Evolutionary conservation across 1,140 invertebrate species (phyloP).

Genomic region (Dinothrombium tinctorium): DNA sequence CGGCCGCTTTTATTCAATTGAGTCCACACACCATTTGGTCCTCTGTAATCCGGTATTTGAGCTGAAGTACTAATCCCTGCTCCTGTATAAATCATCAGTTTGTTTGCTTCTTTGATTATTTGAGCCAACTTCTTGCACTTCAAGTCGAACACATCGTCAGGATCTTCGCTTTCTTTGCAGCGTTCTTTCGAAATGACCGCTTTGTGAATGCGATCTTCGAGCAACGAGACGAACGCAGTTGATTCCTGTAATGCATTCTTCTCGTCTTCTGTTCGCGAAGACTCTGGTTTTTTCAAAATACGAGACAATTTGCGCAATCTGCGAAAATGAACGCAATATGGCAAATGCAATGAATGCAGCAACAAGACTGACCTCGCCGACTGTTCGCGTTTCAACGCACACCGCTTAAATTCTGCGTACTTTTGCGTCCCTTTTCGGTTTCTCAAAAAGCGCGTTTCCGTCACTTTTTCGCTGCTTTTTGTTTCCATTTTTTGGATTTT

Average conservation of each 20-base stretch:
- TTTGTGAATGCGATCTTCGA: conserved; percentile 37
- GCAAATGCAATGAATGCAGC: no score
- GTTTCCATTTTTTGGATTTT: no score
- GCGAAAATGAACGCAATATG: no score
- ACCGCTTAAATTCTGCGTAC: no score
- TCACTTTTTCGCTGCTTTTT: no score
- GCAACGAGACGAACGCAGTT: conserved; percentile 40
- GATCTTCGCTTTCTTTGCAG: conserved; percentile 39
- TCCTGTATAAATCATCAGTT: conserved; percentile 71
- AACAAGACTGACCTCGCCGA: no score
- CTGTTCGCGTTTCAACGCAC: no score
- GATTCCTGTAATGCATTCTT: conserved; percentile 18
- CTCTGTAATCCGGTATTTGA: conserved; percentile 71
- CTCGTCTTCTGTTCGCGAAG: conserved; percentile 16
- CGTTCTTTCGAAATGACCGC: conserved; percentile 36
- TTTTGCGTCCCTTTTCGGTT: no score
- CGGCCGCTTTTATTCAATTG: conserved; percentile 28
- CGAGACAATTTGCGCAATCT: not conserved
- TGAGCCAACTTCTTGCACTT: conserved; percentile 54
- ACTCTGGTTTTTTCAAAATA: conserved; percentile 16
- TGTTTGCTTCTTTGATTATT: conserved; percentile 42
- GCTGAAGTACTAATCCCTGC: conserved; percentile 86
- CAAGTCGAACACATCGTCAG: conserved; percentile 36
- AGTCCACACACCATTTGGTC: conserved; percentile 65
- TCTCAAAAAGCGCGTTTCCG: no score